Evolutionary conservation across 2,113 vertebrate genomes (phyloP).

Genomic region (Tauraco erythrolophus): DNA sequence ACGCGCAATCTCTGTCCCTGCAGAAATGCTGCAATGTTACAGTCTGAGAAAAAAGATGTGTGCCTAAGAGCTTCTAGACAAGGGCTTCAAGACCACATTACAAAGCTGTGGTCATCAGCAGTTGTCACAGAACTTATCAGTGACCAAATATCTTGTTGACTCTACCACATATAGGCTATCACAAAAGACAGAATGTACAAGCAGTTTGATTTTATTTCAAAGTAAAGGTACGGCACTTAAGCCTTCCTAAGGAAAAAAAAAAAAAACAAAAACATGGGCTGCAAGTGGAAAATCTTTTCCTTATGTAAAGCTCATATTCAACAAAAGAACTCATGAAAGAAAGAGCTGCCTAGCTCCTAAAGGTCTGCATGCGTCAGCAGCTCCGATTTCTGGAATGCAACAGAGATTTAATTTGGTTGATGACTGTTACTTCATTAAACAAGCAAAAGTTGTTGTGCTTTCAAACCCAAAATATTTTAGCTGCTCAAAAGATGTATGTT

Average conservation of each 20-base stretch:
- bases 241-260: background rate
- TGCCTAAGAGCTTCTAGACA: background rate
- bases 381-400: background rate
- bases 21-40: background rate
- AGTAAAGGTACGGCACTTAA: background rate
- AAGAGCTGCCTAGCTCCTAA: background rate
- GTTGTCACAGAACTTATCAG: background rate
- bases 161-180: background rate
- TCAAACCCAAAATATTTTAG: background rate
- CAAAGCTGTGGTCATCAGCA: background rate
- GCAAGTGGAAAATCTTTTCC: background rate
- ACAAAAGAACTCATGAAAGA: background rate
- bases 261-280: background rate
- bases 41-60: background rate
- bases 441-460: background rate
- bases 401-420: background rate
- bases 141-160: background rate
- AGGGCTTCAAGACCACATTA: background rate
- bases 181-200: background rate
- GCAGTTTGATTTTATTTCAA: background rate
- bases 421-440: background rate
- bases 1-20: background rate
- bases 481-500: background rate
- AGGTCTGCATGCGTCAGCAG: background rate
- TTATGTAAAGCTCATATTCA: background rate